These are phyloP conservation scores for Epizoanthus illoricatus DNA, from an alignment of 92 coral and sea anemone species.

Conservation along the genomic window DNA sequence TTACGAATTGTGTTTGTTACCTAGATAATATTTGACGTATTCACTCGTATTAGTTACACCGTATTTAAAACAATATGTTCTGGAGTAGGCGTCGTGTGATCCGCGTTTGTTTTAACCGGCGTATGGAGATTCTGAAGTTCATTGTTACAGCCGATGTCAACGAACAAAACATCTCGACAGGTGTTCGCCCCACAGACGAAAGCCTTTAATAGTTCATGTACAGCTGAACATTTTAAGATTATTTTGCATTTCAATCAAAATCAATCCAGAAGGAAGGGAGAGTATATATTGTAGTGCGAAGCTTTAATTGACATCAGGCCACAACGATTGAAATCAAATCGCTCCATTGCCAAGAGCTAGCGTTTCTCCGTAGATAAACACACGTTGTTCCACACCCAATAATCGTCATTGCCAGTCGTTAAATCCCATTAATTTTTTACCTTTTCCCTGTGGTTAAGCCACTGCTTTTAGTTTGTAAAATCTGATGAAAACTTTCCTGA, in stretches of 20 bases:
- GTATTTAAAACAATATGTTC: too few relatives aligned
- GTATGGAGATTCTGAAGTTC: neutral
- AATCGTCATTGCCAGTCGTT: neutral
- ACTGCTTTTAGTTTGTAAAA: too few relatives aligned
- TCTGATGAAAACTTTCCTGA: too few relatives aligned
- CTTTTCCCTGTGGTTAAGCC: neutral
- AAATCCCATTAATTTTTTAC: neutral
- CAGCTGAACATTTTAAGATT: slow-evolving; percentile 1
- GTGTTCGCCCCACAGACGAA: slow-evolving; percentile 2
- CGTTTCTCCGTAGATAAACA: neutral
- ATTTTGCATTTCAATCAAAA: slow-evolving; percentile 9
- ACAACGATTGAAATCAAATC: neutral
- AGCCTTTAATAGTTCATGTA: slow-evolving; percentile 34
- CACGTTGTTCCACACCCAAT: neutral
- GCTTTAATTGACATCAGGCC: neutral
- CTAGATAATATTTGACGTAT: too few relatives aligned
- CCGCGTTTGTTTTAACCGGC: neutral
- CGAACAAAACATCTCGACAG: slow-evolving; percentile 11
- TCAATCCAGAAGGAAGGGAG: neutral
- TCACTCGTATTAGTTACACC: too few relatives aligned
- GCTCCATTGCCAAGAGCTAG: neutral
- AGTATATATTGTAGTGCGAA: neutral
- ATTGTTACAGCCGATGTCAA: neutral
- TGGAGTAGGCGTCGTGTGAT: neutral
- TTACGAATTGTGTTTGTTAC: too few relatives aligned